phyloP scores from a whole-genome alignment of 1,140 invertebrate genomes.

The Trichomalopsis sarcophagae region DNA sequence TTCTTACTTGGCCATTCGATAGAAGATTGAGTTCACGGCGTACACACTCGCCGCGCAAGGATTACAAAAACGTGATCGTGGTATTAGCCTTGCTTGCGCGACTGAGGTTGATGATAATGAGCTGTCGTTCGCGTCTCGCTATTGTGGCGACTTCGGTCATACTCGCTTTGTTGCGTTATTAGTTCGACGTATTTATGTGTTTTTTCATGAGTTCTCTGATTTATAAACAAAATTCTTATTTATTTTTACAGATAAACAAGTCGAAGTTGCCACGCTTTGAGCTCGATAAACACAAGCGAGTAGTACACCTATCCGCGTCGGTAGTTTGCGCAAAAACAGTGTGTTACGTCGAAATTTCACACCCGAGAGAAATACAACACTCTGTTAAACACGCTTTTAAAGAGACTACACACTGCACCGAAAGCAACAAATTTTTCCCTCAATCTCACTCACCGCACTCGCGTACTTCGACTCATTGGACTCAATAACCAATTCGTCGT shows the following conservation, averaged over 20 bases:
- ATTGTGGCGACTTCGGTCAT: background rate
- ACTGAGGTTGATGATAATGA: slow-evolving; percentile 35
- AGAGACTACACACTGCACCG: background rate
- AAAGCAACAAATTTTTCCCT: background rate
- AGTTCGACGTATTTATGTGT: background rate
- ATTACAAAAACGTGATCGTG: slow-evolving; percentile 45
- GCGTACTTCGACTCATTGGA: background rate
- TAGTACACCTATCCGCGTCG: background rate
- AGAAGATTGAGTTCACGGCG: slow-evolving; percentile 38
- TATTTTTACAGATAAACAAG: background rate
- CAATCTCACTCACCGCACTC: too few species aligned
- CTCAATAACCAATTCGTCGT: background rate
- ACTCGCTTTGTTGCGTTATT: background rate
- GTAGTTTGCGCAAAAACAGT: background rate
- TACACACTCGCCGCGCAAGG: slow-evolving; percentile 11
- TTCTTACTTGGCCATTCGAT: slow-evolving; percentile 24
- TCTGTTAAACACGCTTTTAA: background rate
- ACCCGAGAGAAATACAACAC: background rate
- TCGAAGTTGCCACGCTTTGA: background rate
- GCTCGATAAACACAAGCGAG: background rate
- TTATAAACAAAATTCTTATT: background rate
- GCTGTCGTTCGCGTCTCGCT: background rate
- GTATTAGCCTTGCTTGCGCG: slow-evolving; percentile 39
- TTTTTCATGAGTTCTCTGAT: background rate
- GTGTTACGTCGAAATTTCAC: background rate